Evolutionary conservation across 2,888 invertebrate genomes (phyloP), one percentile per base, ranked within the genome.

Genomic region (Microplitis manilae): DNA sequence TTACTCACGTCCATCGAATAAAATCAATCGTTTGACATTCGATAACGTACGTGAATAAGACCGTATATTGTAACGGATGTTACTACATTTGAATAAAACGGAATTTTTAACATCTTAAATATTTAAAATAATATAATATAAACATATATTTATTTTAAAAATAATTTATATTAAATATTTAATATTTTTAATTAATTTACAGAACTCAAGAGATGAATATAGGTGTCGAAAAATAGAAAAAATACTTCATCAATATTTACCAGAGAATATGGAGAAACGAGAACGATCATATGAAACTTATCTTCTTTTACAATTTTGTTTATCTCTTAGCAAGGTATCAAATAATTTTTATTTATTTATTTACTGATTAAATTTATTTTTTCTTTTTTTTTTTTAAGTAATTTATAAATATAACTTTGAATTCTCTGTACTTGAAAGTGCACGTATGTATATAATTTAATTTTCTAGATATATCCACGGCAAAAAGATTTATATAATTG

Each of bases 401-500:
- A 39, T 17, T 59, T 20, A 73, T 7, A 67, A 17, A 59, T 9
- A 38, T 5, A 13, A 67, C 50, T 50, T 50, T 8, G 50, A 50
- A 50, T 13, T 50, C 50, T 50, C 50, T 50, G 13, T 30, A 50
- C 50, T 50, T 50, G 13, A 50, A 5, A 15, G 7, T 38, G 40
- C 9, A 8, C 13, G 9, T 15, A 20, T 60, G 7, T 61, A 38
- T 61, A 61, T 60, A 39, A 39, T 9, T 60, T 2, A 15, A 60
- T n/a, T 61, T 82, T 82, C 5, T 81, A 90, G 91, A 87, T 90
- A 71, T 88, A 89, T 82, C 90, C 91, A 17, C 85, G 90, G 80
- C 87, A 90, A 83, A 91, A 90, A 81, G 90, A 90, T 78, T 85
- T 90, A 15, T 88, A 90, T 79, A 88, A 88, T 77, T 88, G 89